phyloP scores from a whole-genome alignment of 2,888 invertebrate species.

The Phasia obesa region DNA sequence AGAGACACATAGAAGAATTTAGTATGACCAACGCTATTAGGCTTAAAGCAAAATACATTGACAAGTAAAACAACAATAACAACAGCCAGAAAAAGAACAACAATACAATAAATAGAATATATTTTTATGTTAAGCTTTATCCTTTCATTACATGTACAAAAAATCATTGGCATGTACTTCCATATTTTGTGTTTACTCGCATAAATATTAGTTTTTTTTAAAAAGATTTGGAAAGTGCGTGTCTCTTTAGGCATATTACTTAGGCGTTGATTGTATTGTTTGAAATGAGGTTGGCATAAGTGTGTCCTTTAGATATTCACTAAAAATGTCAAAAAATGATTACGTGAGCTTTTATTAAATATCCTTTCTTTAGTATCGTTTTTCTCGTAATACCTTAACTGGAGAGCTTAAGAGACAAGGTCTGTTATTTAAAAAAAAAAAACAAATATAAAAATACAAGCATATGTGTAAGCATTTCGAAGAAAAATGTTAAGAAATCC shows the following conservation, averaged over 20 bases:
- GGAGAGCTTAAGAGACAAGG: not conserved
- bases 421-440: not conserved
- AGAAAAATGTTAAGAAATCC: too few species aligned
- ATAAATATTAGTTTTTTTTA: conserved; percentile 21
- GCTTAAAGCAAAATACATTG: conserved; percentile 51
- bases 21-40: conserved; percentile 3
- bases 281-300: not conserved
- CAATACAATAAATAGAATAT: too few species aligned
- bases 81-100: not conserved
- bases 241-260: conserved; percentile 54
- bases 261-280: conserved; percentile 52
- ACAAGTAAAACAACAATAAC: not conserved
- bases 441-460: not conserved
- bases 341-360: conserved; percentile 54
- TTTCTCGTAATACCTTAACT: not conserved
- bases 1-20: not conserved
- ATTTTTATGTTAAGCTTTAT: not conserved
- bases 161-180: too few species aligned
- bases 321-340: conserved; percentile 26
- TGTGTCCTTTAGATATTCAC: not conserved
- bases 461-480: conserved; percentile 5
- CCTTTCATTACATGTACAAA: not conserved
- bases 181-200: not conserved
- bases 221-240: conserved; percentile 53
- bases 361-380: not conserved